These are phyloP conservation scores for Aquatica leii DNA, from an alignment of 2,888 invertebrate species.

Conservation along the genomic window DNA sequence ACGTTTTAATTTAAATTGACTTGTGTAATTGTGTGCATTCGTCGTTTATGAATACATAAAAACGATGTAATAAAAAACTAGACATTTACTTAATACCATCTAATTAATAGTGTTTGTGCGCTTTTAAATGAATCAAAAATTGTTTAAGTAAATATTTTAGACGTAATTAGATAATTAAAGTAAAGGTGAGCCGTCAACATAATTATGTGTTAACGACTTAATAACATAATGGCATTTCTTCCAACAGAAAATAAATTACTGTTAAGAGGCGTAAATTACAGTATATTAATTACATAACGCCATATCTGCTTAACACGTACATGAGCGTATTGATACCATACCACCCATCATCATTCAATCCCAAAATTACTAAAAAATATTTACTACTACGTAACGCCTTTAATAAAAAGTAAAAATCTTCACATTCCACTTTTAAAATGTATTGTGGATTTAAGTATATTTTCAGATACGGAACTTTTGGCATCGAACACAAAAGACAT, in stretches of 20 bases:
- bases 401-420: conserved; percentile 1
- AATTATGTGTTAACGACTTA: conserved; percentile 10
- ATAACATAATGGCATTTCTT: neutral
- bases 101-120: too few species aligned
- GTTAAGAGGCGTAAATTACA: conserved; percentile 1
- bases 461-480: conserved; percentile 6
- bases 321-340: neutral
- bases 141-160: neutral
- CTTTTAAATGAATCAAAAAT: too few species aligned
- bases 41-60: too few species aligned
- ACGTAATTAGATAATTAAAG: conserved; percentile 1
- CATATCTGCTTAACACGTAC: neutral
- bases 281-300: conserved; percentile 7
- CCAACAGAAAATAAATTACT: neutral
- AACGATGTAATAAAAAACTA: too few species aligned
- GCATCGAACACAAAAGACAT: neutral
- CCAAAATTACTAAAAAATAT: too few species aligned
- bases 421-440: neutral
- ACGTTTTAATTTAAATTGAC: too few species aligned
- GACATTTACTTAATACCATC: too few species aligned
- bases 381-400: too few species aligned
- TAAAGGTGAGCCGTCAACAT: conserved; percentile 1
- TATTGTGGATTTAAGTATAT: neutral
- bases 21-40: too few species aligned
- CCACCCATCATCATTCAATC: neutral